Evolutionary conservation across 2,113 vertebrate species (phyloP).

Genomic region (Sitta europaea): DNA sequence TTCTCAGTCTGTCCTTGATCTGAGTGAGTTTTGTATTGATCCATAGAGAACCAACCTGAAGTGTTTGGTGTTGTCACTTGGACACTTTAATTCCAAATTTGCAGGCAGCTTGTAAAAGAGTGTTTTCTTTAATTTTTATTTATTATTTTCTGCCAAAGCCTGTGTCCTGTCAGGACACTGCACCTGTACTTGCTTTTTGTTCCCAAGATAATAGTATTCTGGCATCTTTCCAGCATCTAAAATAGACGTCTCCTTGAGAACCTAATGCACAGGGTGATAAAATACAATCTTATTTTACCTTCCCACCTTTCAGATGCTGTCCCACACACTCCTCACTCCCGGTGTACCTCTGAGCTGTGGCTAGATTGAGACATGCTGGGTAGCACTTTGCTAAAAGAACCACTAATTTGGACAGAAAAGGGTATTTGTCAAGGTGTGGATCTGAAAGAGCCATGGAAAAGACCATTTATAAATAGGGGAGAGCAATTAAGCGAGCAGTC

Average conservation of each 20-base stretch:
- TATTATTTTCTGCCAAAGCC: not conserved
- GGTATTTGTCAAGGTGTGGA: not conserved
- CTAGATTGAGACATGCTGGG: not conserved
- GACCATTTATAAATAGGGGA: not conserved
- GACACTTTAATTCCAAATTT: not conserved
- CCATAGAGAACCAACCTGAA: not conserved
- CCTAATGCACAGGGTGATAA: not conserved
- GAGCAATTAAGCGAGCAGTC: not conserved
- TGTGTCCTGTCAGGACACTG: not conserved
- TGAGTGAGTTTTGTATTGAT: not conserved
- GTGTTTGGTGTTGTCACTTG: not conserved
- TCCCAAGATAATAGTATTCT: not conserved
- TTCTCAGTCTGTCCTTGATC: not conserved
- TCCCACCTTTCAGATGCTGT: not conserved
- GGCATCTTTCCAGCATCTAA: not conserved
- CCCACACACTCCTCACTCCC: not conserved
- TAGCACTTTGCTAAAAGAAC: not conserved
- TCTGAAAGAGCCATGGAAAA: not conserved
- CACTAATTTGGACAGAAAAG: not conserved
- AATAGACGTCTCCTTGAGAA: not conserved
- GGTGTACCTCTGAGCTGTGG: not conserved
- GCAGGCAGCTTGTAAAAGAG: not conserved
- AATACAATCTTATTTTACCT: not conserved
- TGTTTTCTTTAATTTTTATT: not conserved
- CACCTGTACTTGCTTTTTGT: not conserved